Evolutionary conservation across 2,797 vertebrate species (phyloP).

Genomic region (Tadarida brasiliensis): DNA sequence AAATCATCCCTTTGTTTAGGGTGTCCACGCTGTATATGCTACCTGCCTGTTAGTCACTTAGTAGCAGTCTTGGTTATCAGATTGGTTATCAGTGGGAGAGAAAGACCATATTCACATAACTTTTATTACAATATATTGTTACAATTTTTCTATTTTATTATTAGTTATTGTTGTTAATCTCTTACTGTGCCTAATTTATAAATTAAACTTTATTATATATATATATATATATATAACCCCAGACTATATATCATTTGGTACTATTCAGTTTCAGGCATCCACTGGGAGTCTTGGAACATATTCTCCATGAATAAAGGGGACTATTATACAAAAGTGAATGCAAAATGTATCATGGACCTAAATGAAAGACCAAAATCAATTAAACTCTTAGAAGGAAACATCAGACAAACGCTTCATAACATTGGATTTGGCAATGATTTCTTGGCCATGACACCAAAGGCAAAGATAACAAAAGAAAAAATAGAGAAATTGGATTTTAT

Average conservation of each 20-base stretch:
- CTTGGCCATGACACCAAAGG: neutral
- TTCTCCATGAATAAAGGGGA: neutral
- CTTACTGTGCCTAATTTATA: neutral
- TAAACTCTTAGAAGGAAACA: neutral
- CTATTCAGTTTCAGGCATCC: neutral
- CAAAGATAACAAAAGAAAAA: neutral
- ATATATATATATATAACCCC: neutral
- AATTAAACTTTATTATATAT: neutral
- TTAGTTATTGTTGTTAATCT: neutral
- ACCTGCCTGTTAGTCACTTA: neutral
- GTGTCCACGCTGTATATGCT: neutral
- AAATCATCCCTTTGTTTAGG: neutral
- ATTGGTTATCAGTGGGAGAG: neutral
- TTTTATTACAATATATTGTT: neutral
- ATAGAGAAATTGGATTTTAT: neutral
- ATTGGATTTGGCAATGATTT: neutral
- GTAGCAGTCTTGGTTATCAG: neutral
- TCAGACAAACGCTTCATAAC: neutral
- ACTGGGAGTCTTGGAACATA: neutral
- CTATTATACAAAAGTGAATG: neutral
- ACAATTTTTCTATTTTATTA: neutral
- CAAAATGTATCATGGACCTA: neutral
- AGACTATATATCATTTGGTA: neutral
- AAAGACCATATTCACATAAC: neutral
- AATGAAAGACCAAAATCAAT: neutral